A percentile compares a stretch with the other conserved stretches of the same genome.
Evolutionary conservation across 92 coral and sea anemone genomes (phyloP).

Genomic region (Bergia sp.): DNA sequence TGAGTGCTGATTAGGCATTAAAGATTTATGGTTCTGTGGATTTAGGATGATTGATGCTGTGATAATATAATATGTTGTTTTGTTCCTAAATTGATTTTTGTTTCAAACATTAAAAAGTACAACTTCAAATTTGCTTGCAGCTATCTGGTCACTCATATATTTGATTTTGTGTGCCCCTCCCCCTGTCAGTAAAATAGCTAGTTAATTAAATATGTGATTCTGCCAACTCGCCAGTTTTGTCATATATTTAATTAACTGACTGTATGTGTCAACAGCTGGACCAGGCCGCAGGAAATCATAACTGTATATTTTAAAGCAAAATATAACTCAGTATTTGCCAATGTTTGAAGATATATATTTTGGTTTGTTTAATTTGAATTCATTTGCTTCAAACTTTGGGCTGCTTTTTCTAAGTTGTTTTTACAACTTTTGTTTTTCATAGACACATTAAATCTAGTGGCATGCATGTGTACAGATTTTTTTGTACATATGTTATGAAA

Average conservation of each 20-base stretch:
- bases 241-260: too few species aligned
- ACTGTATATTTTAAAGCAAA: not conserved
- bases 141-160: not conserved
- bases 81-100: not conserved
- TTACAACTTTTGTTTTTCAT: too few species aligned
- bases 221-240: not conserved
- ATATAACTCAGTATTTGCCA: not conserved
- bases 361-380: too few species aligned
- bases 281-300: not conserved
- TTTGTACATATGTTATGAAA: too few species aligned
- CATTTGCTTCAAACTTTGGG: too few species aligned
- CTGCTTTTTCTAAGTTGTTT: too few species aligned
- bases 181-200: not conserved
- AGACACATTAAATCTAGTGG: too few species aligned
- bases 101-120: not conserved
- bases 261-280: not conserved
- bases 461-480: too few species aligned
- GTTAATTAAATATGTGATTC: not conserved
- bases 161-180: slow-evolving; percentile 5
- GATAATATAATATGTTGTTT: not conserved
- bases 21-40: slow-evolving; percentile 1
- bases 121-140: not conserved
- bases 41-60: not conserved
- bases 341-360: too few species aligned
- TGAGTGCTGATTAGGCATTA: not conserved